Evolutionary conservation across 2,888 invertebrate species (phyloP), one percentile per base, ranked within the genome.

Genomic region (Tetragnatha montana): DNA sequence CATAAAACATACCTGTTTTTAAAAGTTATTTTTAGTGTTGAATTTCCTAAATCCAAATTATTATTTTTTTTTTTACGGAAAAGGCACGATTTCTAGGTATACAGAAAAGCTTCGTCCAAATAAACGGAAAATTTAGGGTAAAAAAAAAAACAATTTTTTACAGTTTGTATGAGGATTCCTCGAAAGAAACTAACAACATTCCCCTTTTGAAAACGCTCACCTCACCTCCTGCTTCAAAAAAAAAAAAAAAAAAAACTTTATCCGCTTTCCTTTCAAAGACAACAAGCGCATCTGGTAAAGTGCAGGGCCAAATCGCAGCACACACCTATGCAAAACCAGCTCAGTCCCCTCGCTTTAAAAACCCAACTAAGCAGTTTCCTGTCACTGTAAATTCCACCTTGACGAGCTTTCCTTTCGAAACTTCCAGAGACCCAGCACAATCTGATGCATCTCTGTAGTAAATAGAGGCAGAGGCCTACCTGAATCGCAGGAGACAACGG

Each of bases 401-500:
- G 21, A 51, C 14, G 21, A n/a, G n/a, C 8, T 70, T 21, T 60
- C 17, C 17, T 50, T 78, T 60, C 8, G 60, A 82, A 82, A 74
- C 81, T 19, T 35, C 35, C 35, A 19, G 70, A 73, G 22, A 60
- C 4, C 71, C 81, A 8, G 73, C 47, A 49, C 60, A 60, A 60
- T 60, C 81, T 74, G 74, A 81, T 71, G 81, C 71, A 51, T 22
- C 74, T 82, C 74, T 74, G 35, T 35, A 35, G 35, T 82, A 60
- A 50, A 50, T 35, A 73, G 47, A 50, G 14, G 60, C 8, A 8
- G 12, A 12, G 12, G 17, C 21, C 81, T 21, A 49, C 49, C 19
- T 14, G 47, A 84, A 75, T 21, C 82, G 35, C 76, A 47, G 21
- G 75, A 84, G 83, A 84, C 83, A 84, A 84, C 69, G 35, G 21